Base-by-base conservation (phyloP, 1,140 invertebrate species). In the Ips nitidus region DNA sequence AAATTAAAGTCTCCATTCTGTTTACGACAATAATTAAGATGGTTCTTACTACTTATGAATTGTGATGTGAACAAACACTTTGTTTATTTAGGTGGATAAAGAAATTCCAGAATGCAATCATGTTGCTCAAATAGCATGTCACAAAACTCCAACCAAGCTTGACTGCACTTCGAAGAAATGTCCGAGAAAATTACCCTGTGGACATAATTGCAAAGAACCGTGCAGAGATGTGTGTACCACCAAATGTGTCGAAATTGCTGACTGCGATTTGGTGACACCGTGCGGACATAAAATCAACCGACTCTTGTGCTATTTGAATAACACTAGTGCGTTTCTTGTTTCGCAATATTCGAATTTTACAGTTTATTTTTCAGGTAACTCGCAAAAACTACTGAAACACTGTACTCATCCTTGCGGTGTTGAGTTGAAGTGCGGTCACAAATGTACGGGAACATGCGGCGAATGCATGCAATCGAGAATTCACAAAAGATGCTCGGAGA, bases 381-480 rank as follows among this genome's bases (percentile, higher is more conserved):
- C 61, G 39, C 41, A 69, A 61, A 64, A 80, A 8, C 55, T 82
- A 22, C 43, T 70, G 53, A 22, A 69, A 61, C 73, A 77, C 50
- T 89, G 87, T 73, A 66, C 60, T 0, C 76, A 76, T 43, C 79
- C 81, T 43, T 89, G 88, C 76, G 68, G 62, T 1, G 70, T 47
- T 56, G 66, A 73, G 39, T 77, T 89, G 56, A 73, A 76, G 62
- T 91, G 89, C 78, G 80, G 78, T 1, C 87, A 90, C 78, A 38
- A n/a, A 7, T 90, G 88, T 78, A 74, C 74, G 41, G 88, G 88
- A 58, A 81, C 78, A 2, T 90, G 89, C 79, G 83, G 84, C 2
- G 47, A 74, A 47, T 91, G 90, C 75, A 76, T 74, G 4, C 84
- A 86, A 74, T 87, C 88, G 36, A 81, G 88, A 36, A 78, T 91